These are phyloP conservation scores for Dendroctonus ponderosae DNA, from an alignment of 1,140 invertebrate species.

Conservation along the genomic window DNA sequence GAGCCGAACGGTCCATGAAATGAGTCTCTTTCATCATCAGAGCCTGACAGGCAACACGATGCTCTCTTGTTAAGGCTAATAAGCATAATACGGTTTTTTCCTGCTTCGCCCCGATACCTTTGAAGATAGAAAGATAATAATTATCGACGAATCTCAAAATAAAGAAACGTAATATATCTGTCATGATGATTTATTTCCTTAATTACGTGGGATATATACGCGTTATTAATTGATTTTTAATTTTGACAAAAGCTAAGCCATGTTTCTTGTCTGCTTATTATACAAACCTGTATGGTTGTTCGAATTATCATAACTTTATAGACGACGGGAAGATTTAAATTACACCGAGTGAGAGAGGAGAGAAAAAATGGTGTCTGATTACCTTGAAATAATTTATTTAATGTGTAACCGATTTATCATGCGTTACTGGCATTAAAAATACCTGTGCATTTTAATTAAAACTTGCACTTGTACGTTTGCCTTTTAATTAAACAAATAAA, in stretches of 20 bases:
- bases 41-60: slow-evolving; percentile 39
- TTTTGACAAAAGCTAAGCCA: slow-evolving; percentile 35
- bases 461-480: slow-evolving; percentile 7
- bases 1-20: slow-evolving; percentile 38
- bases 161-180: slow-evolving; percentile 38
- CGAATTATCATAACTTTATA: slow-evolving; percentile 33
- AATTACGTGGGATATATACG: slow-evolving; percentile 34
- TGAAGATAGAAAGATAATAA: slow-evolving; percentile 35
- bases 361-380: slow-evolving; percentile 30
- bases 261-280: slow-evolving; percentile 32
- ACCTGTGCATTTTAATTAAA: slow-evolving; percentile 23
- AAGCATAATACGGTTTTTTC: slow-evolving; percentile 37
- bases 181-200: slow-evolving; percentile 37
- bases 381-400: slow-evolving; percentile 32
- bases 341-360: slow-evolving; percentile 13
- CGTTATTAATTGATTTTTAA: slow-evolving; percentile 38
- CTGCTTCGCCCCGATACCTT: slow-evolving; percentile 22
- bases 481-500: slow-evolving; percentile 26
- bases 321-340: slow-evolving; percentile 29
- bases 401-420: slow-evolving; percentile 31
- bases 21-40: slow-evolving; percentile 39
- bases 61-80: slow-evolving; percentile 41
- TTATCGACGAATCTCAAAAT: slow-evolving; percentile 34
- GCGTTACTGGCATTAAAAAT: slow-evolving; percentile 21
- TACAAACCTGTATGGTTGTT: slow-evolving; percentile 20